Evolutionary conservation across 2,888 invertebrate species (phyloP).

Genomic region (Hoplodrina blanda): DNA sequence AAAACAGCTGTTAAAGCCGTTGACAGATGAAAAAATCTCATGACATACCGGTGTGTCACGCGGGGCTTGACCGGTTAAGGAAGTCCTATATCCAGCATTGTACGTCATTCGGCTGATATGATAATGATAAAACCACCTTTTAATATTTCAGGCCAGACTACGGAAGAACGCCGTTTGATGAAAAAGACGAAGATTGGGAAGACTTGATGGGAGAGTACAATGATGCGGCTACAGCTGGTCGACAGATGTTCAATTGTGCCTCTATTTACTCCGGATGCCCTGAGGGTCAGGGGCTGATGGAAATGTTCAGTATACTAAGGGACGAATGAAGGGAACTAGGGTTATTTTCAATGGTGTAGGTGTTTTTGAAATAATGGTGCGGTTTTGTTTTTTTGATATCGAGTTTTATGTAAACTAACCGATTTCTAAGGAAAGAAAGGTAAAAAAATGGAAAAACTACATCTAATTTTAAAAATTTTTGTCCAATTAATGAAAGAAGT

Average conservation of each 20-base stretch:
- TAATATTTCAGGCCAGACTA: constrained; percentile 90
- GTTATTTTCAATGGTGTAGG: background rate
- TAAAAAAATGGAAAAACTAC: no score
- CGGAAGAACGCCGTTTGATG: constrained; percentile 87
- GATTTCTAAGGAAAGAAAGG: no score
- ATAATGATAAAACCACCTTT: background rate
- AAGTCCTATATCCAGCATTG: no score
- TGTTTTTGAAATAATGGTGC: background rate
- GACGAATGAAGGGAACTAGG: constrained; percentile 69
- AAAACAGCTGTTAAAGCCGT: no score
- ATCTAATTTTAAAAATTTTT: no score
- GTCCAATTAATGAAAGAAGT: no score
- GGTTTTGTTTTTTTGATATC: background rate
- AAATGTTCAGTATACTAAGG: constrained; percentile 86
- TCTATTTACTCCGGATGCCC: constrained; percentile 92
- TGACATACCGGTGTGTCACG: no score
- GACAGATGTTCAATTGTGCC: constrained; percentile 92
- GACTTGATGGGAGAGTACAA: constrained; percentile 85
- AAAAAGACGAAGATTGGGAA: constrained; percentile 77
- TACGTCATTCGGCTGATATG: no score
- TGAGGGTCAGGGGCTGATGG: constrained; percentile 91
- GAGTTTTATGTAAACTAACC: no score
- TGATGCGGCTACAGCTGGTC: constrained; percentile 92
- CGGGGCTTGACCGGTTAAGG: no score
- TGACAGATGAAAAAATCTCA: no score